Base-by-base conservation (phyloP, 2,888 invertebrate species). In the Drosophila infuscata region DNA sequence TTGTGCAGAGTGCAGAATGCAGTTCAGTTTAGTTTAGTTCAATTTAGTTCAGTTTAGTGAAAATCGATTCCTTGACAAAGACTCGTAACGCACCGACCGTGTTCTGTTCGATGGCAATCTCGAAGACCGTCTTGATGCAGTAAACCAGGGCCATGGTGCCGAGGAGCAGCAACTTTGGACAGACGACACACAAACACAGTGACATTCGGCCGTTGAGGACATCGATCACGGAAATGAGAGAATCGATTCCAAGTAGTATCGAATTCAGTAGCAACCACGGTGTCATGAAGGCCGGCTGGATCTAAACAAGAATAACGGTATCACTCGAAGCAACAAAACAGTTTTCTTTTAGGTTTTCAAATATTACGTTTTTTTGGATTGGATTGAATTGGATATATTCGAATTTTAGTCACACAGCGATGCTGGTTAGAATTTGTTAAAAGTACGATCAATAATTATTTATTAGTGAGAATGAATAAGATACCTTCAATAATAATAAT, bases 221-320 rank as follows among this genome's bases (percentile, higher is more conserved):
- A 17, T 87, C 73, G 1, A 60, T 17, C 5, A 67, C 0, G 73
- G 58, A 79, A 0, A 71, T 9, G 0, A 48, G 0, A 3, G 62
- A 20, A n/a, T 83, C 84, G 11, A 60, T 0, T 20, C 8, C 6
- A n/a, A 83, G 41, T 11, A 66, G 15, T 0, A 70, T 0, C 0
- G 38, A 29, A 30, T 65, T 76, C 12, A 79, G 5, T 2, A 54
- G 11, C 7, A 82, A 11, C 84, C 84, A 87, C 0, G 77, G 88
- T n/a, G 30, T 3, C 30, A 87, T 56, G 3, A 36, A 60, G 2
- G 4, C 0, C 0, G 83, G 83, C 0, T 43, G 36, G 1, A 56
- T n/a, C 83, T 81, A 15, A 20, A 43, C 32, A n/a, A 12, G 7
- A 25, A 30, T n/a, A 15, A 20, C 17, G 17, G 9, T 25, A 49